Percentiles rank a stretch among this genome's conserved stretches.
phyloP scores from a whole-genome alignment of 2,113 vertebrate species.

The Alectura lathami region DNA sequence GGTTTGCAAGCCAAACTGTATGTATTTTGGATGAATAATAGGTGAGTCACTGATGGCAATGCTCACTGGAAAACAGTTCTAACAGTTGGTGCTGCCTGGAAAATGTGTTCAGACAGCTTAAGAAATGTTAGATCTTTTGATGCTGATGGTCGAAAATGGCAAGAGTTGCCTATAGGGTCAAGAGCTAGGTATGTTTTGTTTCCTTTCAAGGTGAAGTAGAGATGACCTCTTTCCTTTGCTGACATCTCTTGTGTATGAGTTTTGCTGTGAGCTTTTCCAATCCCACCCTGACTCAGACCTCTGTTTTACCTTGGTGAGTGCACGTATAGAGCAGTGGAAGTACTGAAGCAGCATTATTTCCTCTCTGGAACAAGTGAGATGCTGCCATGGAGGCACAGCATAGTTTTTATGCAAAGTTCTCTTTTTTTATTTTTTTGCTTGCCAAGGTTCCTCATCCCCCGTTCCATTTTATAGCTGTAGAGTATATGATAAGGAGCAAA shows the following conservation, averaged over 20 bases:
- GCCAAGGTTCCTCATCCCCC: not conserved
- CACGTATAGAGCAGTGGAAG: not conserved
- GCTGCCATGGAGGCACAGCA: not conserved
- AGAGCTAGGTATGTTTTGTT: not conserved
- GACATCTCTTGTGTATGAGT: not conserved
- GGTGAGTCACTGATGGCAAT: accelerated
- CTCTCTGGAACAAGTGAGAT: not conserved
- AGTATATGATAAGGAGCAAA: not conserved
- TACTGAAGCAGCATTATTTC: not conserved
- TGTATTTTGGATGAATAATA: not conserved
- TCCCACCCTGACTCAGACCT: not conserved
- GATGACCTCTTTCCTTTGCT: not conserved
- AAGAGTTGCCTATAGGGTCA: not conserved
- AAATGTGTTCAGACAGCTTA: not conserved
- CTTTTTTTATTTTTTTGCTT: not conserved
- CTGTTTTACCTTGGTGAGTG: not conserved
- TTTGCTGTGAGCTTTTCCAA: not conserved
- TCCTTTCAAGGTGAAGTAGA: not conserved
- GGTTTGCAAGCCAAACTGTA: not conserved
- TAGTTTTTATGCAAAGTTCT: not conserved
- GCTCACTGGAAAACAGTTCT: not conserved
- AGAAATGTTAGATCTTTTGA: not conserved
- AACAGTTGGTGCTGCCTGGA: not conserved
- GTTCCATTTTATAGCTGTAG: not conserved
- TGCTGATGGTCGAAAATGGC: not conserved